phyloP scores from a whole-genome alignment of 2,888 invertebrate species.

The Epinotia nisella region DNA sequence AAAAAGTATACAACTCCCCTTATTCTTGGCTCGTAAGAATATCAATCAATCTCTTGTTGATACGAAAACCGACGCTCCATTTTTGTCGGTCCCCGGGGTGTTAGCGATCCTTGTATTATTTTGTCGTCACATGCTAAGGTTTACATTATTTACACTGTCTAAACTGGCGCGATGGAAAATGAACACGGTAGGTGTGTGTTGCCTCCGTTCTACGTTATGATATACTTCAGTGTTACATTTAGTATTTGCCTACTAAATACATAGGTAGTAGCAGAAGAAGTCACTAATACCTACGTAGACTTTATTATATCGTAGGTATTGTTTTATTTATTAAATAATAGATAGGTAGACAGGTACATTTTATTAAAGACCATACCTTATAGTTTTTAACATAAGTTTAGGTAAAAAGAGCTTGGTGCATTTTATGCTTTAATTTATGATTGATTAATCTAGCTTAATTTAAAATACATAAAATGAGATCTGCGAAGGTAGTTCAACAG shows the following conservation, averaged over 20 bases:
- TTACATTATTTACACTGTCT: slow-evolving; percentile 52
- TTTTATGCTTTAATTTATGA: too few relatives aligned
- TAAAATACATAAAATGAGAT: too few relatives aligned
- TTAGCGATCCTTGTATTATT: slow-evolving; percentile 52
- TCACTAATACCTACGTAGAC: too few relatives aligned
- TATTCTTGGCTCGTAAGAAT: slow-evolving; percentile 49
- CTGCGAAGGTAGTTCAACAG: too few relatives aligned
- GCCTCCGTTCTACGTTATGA: neutral
- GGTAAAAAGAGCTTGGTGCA: too few relatives aligned
- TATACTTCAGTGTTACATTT: slow-evolving; percentile 9
- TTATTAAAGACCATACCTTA: too few relatives aligned
- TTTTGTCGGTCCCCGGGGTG: slow-evolving; percentile 51
- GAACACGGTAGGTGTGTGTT: neutral
- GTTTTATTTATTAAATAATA: too few relatives aligned
- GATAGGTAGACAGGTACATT: too few relatives aligned
- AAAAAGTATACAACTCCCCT: slow-evolving; percentile 33
- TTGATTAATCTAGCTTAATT: too few relatives aligned
- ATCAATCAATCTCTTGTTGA: slow-evolving; percentile 61
- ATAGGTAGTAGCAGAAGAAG: too few relatives aligned
- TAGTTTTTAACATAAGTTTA: too few relatives aligned
- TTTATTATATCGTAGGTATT: too few relatives aligned
- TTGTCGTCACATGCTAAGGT: slow-evolving; percentile 49
- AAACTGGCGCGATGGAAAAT: slow-evolving; percentile 40
- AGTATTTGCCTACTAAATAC: neutral
- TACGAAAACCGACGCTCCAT: slow-evolving; percentile 52